Evolutionary conservation across 2,797 vertebrate genomes (phyloP), one percentile per base, ranked within the genome.

Genomic region (Amazona ochrocephala): DNA sequence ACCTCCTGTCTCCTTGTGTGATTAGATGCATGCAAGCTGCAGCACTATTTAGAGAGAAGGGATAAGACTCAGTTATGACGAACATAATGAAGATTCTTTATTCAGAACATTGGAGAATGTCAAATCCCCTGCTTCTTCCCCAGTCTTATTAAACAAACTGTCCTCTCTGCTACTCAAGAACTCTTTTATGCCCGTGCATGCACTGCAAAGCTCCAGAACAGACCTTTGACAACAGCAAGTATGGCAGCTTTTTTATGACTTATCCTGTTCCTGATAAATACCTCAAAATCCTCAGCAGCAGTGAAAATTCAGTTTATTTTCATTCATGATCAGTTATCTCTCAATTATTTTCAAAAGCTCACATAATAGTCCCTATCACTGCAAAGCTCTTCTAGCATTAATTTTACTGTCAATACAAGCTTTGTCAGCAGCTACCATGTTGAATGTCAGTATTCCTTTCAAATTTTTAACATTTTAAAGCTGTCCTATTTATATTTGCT

Each of bases 51-150:
- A 74, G 66, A 71, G 39, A 19, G 20, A 44, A 89, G 47, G 62
- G 47, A 84, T 62, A 74, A 4, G 2, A 75, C 30, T 93, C 27
- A 18, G 45, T 75, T 93, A 83, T 72, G 58, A 80, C 0, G 3
- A 91, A 34, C 21, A 50, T 77, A 95, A 95, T 61, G 68, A 95
- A 62, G 70, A 80, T 54, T 39, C 42, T 85, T 91, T 91, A 94
- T 91, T 92, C 79, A 89, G 54, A 54, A 75, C 29, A 23, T 8
- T 18, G 13, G 45, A 83, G 66, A 70, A 54, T 50, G 45, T 48
- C 39, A 81, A 72, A 84, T 72, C 24, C 58, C 50, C 51, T 66
- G 68, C 50, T 80, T 78, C 27, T 80, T 89, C 54, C 16, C 32
- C 32, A 60, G 24, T 26, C n/a, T 87, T 84, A 78, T 83, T 80